These are phyloP conservation scores for Parazoanthus darwini DNA, from an alignment of 92 coral and sea anemone genomes.

Conservation along the genomic window DNA sequence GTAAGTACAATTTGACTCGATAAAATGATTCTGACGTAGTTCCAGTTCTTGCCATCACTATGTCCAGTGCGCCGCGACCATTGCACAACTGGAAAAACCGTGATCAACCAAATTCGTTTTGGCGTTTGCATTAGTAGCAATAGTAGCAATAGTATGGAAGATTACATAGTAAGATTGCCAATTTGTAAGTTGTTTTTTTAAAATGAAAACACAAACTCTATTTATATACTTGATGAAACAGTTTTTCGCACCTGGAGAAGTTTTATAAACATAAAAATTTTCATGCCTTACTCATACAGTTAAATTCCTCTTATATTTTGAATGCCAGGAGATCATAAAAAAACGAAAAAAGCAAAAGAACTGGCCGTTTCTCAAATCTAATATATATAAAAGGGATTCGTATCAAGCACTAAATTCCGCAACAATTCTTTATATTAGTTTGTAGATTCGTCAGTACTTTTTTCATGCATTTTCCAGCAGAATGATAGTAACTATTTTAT, in stretches of 20 bases:
- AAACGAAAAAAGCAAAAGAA: too few species aligned
- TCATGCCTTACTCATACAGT: too few species aligned
- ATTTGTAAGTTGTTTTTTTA: neutral
- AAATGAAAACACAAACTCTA: neutral
- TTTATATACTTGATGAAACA: neutral
- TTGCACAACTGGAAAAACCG: neutral
- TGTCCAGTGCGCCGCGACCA: too few species aligned
- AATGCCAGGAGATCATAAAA: neutral
- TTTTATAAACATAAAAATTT: neutral
- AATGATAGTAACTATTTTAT: neutral
- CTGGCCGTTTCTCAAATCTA: neutral
- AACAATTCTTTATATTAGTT: neutral
- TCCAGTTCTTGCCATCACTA: neutral
- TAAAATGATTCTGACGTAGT: neutral
- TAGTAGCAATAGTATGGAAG: neutral
- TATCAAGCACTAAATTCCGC: neutral
- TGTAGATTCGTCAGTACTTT: too few species aligned
- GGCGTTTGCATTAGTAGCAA: neutral
- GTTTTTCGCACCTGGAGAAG: neutral
- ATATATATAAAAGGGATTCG: neutral
- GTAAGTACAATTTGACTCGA: neutral
- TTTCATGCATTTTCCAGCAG: neutral
- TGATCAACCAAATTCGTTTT: neutral
- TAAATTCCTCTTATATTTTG: neutral
- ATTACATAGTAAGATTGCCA: neutral